A percentile compares a stretch with the other conserved stretches of the same genome.
Evolutionary conservation across 2,113 vertebrate genomes (phyloP).

Genomic region (Oryzias curvinotus): DNA sequence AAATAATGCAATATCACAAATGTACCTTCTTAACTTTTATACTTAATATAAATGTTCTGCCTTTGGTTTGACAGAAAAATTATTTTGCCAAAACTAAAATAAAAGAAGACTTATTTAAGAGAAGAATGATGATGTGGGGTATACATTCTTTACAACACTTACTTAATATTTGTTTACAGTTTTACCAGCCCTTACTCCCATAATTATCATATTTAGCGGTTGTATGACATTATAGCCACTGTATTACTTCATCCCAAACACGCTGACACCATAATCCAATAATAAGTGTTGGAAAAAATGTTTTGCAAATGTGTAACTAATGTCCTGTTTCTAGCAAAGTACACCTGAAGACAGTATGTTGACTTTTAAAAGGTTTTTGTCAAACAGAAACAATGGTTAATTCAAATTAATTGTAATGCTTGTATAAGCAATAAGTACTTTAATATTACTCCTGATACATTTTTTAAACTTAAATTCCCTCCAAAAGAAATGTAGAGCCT

Average conservation of each 20-base stretch:
- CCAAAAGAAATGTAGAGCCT: no score
- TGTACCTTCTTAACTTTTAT: no score
- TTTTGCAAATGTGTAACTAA: conserved; percentile 12
- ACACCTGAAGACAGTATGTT: background rate
- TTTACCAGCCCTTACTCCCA: conserved; percentile 17
- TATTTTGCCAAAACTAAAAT: background rate
- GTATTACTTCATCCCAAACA: conserved; percentile 38
- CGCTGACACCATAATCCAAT: conserved; percentile 41
- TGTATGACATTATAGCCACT: conserved; percentile 38
- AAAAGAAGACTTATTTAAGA: background rate
- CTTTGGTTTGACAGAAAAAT: background rate
- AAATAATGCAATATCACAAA: background rate
- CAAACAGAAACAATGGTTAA: no score
- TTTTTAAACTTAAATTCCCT: no score
- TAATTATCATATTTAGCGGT: conserved; percentile 56
- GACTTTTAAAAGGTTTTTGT: no score
- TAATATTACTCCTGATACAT: no score
- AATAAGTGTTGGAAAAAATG: conserved; percentile 18
- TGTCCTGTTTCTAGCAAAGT: background rate
- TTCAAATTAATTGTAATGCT: no score
- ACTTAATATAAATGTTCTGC: background rate
- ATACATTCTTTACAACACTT: conserved; percentile 13
- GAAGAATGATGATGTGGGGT: background rate
- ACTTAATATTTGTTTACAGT: conserved; percentile 35
- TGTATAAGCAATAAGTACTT: no score